Conservation (phyloP, 2,888 invertebrate genomes). For the Strigamia maritima region DNA sequence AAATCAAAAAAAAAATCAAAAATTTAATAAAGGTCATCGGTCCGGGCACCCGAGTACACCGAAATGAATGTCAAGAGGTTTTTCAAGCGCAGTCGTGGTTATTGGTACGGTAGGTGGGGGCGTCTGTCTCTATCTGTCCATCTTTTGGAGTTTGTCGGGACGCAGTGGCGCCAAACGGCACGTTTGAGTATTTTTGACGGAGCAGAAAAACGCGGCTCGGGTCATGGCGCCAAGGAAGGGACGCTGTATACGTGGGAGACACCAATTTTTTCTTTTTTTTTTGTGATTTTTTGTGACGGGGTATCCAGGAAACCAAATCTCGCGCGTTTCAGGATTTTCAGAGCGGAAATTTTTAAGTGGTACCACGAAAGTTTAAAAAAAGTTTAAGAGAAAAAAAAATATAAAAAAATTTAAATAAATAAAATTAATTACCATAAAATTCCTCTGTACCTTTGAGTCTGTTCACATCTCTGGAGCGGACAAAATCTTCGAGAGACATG, state of each 20-base stretch:
- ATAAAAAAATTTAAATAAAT: background rate
- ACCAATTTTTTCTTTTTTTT: background rate
- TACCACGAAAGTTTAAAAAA: background rate
- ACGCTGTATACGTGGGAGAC: conserved; percentile 19
- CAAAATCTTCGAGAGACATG: conserved; percentile 36
- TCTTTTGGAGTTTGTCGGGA: conserved; percentile 1
- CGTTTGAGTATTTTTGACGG: conserved; percentile 20
- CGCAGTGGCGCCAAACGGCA: conserved; percentile 25
- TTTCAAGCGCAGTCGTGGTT: background rate
- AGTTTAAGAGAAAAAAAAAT: background rate
- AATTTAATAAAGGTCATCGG: background rate
- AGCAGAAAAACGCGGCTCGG: conserved; percentile 15
- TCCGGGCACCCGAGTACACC: background rate
- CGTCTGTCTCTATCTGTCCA: background rate
- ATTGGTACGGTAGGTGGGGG: conserved; percentile 22
- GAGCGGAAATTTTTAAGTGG: conserved; percentile 3
- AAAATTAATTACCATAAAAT: conserved; percentile 9
- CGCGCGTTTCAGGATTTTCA: background rate
- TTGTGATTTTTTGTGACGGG: background rate
- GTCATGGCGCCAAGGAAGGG: conserved; percentile 16
- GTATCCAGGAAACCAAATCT: background rate
- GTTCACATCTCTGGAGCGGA: conserved; percentile 21
- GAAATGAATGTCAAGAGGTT: background rate
- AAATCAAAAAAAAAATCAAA: background rate
- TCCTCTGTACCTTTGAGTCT: conserved; percentile 36